Evolutionary conservation across 2,113 vertebrate species (phyloP).

Genomic region (Aspidoscelis tigris): DNA sequence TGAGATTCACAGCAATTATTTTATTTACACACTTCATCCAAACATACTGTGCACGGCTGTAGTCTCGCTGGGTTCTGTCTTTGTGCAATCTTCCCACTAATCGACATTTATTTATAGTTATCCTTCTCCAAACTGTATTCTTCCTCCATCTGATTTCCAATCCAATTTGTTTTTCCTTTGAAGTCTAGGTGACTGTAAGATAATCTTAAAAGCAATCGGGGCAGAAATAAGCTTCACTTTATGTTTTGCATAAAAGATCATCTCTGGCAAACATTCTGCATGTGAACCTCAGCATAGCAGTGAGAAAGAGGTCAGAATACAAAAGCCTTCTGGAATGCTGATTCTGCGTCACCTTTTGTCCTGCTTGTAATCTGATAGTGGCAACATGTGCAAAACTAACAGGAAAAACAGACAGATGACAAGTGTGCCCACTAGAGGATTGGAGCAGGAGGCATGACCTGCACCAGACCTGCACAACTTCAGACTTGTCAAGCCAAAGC

Average conservation of each 20-base stretch:
- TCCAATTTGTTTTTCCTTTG: conserved; percentile 53
- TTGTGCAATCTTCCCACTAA: conserved; percentile 21
- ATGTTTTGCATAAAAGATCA: conserved; percentile 38
- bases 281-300: background rate
- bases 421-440: conserved; percentile 8
- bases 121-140: conserved; percentile 12
- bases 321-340: background rate
- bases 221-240: conserved; percentile 31
- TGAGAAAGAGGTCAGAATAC: conserved; percentile 10
- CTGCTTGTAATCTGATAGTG: rapidly evolving
- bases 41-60: background rate
- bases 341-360: rapidly evolving
- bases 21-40: conserved; percentile 34
- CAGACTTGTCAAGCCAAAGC: background rate
- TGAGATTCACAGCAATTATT: conserved; percentile 31
- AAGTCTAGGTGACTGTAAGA: conserved; percentile 46
- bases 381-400: rapidly evolving
- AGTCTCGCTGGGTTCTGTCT: conserved; percentile 38
- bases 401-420: background rate
- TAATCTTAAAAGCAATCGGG: conserved; percentile 47
- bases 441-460: background rate
- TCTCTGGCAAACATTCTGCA: background rate
- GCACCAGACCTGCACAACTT: background rate
- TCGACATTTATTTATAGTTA: conserved; percentile 3
- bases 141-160: conserved; percentile 38